phyloP scores from a whole-genome alignment of 2,113 vertebrate species.

The Hypocryptadius cinnamomeus region DNA sequence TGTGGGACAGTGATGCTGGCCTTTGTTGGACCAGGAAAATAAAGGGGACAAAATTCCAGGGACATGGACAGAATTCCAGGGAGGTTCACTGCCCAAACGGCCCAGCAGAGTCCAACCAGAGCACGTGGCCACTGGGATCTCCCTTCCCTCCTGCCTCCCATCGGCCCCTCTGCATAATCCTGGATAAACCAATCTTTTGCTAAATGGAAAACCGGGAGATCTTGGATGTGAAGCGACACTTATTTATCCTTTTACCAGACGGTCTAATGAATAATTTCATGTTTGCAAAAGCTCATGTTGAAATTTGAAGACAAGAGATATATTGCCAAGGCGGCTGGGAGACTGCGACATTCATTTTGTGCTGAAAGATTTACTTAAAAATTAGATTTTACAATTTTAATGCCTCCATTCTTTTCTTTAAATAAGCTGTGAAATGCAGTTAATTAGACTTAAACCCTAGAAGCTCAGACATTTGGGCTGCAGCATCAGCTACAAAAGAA shows the following conservation, averaged over 20 bases:
- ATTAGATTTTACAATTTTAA: conserved; percentile 81
- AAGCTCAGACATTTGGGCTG: conserved; percentile 75
- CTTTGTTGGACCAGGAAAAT: background rate
- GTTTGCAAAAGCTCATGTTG: conserved; percentile 81
- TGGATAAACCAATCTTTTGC: conserved; percentile 27
- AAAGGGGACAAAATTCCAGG: background rate
- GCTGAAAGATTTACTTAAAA: conserved; percentile 82
- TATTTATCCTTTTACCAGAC: conserved; percentile 79
- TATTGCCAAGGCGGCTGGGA: conserved; percentile 74
- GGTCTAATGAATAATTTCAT: conserved; percentile 83
- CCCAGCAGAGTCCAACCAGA: background rate
- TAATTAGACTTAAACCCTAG: conserved; percentile 79
- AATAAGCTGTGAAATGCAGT: conserved; percentile 81
- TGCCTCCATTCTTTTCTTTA: conserved; percentile 81
- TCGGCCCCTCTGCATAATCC: background rate
- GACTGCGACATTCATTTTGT: conserved; percentile 75
- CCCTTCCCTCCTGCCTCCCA: background rate
- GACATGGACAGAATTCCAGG: background rate
- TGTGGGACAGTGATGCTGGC: rapidly evolving
- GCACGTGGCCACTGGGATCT: background rate
- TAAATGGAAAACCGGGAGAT: conserved; percentile 64
- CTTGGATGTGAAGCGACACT: conserved; percentile 72
- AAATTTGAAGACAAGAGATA: conserved; percentile 80
- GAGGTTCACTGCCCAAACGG: rapidly evolving
- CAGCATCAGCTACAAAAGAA: conserved; percentile 75